phyloP scores from a whole-genome alignment of 2,888 invertebrate species.

The Drosophila robusta region DNA sequence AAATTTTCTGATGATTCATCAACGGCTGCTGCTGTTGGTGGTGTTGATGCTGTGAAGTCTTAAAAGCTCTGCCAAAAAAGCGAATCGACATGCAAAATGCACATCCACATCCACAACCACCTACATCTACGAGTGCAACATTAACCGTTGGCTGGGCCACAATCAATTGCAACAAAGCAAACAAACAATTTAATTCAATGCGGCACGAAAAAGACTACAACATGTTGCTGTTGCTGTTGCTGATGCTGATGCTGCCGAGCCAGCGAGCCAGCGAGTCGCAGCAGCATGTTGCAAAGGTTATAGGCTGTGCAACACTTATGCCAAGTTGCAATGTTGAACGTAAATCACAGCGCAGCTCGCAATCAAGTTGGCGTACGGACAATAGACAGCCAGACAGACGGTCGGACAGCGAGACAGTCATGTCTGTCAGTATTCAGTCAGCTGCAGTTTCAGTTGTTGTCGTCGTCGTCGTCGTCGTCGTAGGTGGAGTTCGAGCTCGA shows the following conservation, averaged over 20 bases:
- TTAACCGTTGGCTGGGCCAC: constrained; percentile 75
- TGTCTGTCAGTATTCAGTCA: constrained; percentile 71
- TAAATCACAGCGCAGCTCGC: constrained; percentile 76
- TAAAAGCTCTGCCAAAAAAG: constrained; percentile 40
- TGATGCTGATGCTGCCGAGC: constrained; percentile 41
- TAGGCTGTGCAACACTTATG: constrained; percentile 83
- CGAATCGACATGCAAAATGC: constrained; percentile 42
- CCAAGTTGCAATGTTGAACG: constrained; percentile 82
- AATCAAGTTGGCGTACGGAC: constrained; percentile 61
- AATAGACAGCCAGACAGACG: constrained; percentile 30
- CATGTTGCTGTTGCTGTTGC: constrained; percentile 62
- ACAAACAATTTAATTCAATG: constrained; percentile 85
- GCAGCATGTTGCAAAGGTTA: constrained; percentile 81
- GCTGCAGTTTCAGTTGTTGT: constrained; percentile 28
- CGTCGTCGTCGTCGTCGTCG: constrained; percentile 38
- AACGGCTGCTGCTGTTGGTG: constrained; percentile 28
- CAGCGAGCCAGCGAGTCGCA: constrained; percentile 26
- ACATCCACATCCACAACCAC: constrained; percentile 54
- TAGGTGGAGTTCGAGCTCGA: constrained; percentile 49
- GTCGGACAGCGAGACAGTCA: constrained; percentile 52
- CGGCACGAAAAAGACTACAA: constrained; percentile 71
- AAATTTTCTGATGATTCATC: constrained; percentile 76
- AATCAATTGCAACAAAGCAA: constrained; percentile 82
- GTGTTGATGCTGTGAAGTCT: constrained; percentile 30
- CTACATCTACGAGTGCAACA: constrained; percentile 65